Conservation (phyloP, 1,140 invertebrate genomes). For the Catajapyx aquilonaris region DNA sequence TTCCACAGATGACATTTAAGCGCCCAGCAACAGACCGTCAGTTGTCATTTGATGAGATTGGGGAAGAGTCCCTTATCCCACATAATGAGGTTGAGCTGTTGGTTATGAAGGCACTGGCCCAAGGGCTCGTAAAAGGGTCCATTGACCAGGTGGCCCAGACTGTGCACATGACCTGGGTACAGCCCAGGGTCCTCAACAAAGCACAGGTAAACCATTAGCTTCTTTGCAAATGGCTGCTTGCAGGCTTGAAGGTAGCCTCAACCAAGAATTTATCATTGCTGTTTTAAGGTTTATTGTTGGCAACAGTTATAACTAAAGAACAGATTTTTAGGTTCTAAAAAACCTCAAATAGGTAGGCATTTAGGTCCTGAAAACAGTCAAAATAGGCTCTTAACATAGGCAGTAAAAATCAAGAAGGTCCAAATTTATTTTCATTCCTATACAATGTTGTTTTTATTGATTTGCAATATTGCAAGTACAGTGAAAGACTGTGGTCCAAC, state of each 20-base stretch:
- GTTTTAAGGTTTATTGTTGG: slow-evolving; percentile 4
- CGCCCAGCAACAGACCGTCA: slow-evolving; percentile 42
- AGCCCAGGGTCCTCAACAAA: slow-evolving; percentile 68
- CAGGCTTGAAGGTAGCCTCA: too few relatives aligned
- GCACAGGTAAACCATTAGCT: slow-evolving; percentile 29
- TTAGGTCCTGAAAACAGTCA: too few relatives aligned
- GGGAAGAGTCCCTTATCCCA: slow-evolving; percentile 24
- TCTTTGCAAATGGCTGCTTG: not conserved
- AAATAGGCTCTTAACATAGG: too few relatives aligned
- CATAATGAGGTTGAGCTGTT: slow-evolving; percentile 69
- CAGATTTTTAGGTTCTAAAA: too few relatives aligned
- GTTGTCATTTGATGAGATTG: slow-evolving; percentile 79
- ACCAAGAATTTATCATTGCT: not conserved
- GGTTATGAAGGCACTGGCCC: slow-evolving; percentile 95
- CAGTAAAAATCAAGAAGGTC: too few relatives aligned
- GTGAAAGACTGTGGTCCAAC: too few relatives aligned
- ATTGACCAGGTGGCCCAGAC: slow-evolving; percentile 81
- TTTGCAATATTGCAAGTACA: too few relatives aligned
- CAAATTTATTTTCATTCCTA: too few relatives aligned
- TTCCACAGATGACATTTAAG: slow-evolving; percentile 44
- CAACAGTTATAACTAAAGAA: too few relatives aligned
- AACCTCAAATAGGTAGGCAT: too few relatives aligned
- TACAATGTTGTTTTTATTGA: too few relatives aligned
- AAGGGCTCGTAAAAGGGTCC: slow-evolving; percentile 76
- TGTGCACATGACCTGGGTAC: slow-evolving; percentile 75